A percentile compares a stretch with the other conserved stretches of the same genome.
These are phyloP conservation scores for Chorisops tibialis DNA, from an alignment of 2,888 invertebrate species.

Conservation along the genomic window DNA sequence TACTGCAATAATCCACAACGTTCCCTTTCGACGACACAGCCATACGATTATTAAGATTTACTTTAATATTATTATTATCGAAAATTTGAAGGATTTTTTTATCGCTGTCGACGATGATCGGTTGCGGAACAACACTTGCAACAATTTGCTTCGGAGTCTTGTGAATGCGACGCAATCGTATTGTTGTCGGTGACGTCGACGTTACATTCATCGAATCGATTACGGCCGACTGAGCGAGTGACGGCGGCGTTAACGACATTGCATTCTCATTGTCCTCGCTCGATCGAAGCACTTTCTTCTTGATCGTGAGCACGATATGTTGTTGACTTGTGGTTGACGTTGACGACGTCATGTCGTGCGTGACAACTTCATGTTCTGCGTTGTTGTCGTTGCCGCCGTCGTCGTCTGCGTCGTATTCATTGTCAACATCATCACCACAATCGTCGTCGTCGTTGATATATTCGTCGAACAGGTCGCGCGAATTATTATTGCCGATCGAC, in stretches of 20 bases:
- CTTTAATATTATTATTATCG: too few relatives aligned
- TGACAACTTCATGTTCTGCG: slow-evolving; percentile 40
- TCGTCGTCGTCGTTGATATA: slow-evolving; percentile 28
- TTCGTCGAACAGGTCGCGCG: slow-evolving; percentile 28
- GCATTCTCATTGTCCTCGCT: not conserved
- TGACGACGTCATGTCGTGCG: slow-evolving; percentile 41
- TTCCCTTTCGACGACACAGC: not conserved
- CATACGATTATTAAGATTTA: too few relatives aligned
- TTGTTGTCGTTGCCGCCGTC: slow-evolving; percentile 35
- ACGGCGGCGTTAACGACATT: not conserved
- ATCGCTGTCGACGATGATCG: not conserved
- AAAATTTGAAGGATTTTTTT: not conserved
- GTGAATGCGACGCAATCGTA: slow-evolving; percentile 6
- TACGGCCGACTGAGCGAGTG: not conserved
- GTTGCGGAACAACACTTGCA: not conserved
- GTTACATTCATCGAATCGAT: not conserved
- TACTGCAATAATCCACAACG: not conserved
- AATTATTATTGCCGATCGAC: slow-evolving; percentile 15
- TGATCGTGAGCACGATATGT: slow-evolving; percentile 47
- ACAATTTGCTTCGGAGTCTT: not conserved
- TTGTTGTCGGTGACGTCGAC: not conserved
- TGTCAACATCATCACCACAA: slow-evolving; percentile 34
- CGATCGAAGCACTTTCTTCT: slow-evolving; percentile 45
- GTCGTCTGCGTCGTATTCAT: slow-evolving; percentile 33
- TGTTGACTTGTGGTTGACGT: slow-evolving; percentile 38